These are phyloP conservation scores for Trachelus tabidus DNA, from an alignment of 2,888 invertebrate genomes.

Conservation along the genomic window DNA sequence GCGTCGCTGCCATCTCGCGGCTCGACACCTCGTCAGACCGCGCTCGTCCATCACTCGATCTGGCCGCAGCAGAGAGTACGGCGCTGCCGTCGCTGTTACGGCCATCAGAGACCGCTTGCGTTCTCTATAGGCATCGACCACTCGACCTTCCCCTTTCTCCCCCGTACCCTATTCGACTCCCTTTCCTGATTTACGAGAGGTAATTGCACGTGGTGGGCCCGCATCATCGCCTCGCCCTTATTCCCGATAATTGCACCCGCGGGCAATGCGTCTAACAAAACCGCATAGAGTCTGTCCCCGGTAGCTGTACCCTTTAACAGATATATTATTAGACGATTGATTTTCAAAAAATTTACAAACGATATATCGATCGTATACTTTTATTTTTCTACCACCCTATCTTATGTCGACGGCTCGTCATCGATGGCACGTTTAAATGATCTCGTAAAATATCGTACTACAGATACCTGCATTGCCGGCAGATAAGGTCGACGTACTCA, in stretches of 20 bases:
- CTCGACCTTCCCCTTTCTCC: constrained; percentile 9
- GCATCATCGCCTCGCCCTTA: constrained; percentile 36
- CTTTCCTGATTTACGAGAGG: constrained; percentile 46
- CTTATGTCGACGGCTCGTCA: neutral
- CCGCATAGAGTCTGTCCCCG: constrained; percentile 19
- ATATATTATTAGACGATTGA: neutral
- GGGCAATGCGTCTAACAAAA: constrained; percentile 31
- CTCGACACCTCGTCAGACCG: constrained; percentile 43
- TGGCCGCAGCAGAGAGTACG: constrained; percentile 18
- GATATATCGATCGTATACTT: neutral
- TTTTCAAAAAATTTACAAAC: neutral
- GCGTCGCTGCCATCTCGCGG: constrained; percentile 33
- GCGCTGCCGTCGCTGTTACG: constrained; percentile 15
- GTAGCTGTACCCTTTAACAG: constrained; percentile 3
- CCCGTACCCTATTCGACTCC: constrained; percentile 19
- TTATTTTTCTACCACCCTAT: neutral
- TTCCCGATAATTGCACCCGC: constrained; percentile 36
- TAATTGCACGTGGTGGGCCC: constrained; percentile 43
- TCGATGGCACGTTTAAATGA: neutral
- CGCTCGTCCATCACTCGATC: constrained; percentile 34
- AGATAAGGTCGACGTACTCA: neutral
- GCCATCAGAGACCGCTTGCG: neutral
- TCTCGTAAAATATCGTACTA: neutral
- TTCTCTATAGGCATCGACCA: constrained; percentile 4
- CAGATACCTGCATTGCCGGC: neutral